These are phyloP conservation scores for Chrysocyon brachyurus DNA, from an alignment of 2,797 vertebrate genomes.

Conservation along the genomic window DNA sequence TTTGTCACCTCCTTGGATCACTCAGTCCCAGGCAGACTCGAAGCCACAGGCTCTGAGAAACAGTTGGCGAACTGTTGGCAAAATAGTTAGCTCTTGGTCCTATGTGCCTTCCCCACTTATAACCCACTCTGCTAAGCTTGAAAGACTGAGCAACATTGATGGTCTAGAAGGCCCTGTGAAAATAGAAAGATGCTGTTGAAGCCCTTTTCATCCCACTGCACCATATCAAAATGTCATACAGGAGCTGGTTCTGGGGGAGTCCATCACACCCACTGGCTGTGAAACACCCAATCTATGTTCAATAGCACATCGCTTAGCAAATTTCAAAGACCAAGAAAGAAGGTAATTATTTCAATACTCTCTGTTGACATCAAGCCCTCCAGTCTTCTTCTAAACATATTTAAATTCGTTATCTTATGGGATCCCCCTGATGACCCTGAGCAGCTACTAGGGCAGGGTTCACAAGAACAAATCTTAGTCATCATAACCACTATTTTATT, in stretches of 20 bases:
- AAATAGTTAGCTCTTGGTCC: slow-evolving; percentile 4
- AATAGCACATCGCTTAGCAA: not conserved
- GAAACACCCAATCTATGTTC: not conserved
- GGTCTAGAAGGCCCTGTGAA: not conserved
- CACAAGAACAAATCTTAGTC: not conserved
- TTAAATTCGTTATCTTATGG: not conserved
- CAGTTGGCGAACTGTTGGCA: not conserved
- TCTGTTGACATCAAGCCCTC: not conserved
- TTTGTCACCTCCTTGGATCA: not conserved
- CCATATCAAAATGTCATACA: not conserved
- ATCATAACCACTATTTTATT: not conserved
- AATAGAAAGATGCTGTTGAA: not conserved
- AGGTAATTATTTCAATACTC: not conserved
- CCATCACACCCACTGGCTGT: not conserved
- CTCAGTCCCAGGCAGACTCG: slow-evolving; percentile 31
- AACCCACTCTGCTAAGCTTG: not conserved
- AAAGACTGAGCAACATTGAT: not conserved
- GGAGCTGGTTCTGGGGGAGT: not conserved
- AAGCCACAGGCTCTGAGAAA: slow-evolving; percentile 34
- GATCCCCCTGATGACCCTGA: not conserved
- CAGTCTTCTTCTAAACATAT: not conserved
- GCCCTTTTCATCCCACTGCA: not conserved
- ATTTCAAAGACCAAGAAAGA: slow-evolving; percentile 55
- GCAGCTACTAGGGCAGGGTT: not conserved
- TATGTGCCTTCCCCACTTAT: not conserved